These are phyloP conservation scores for Ophthalmolycus amberensis DNA, from an alignment of 2,113 vertebrate species.

Conservation along the genomic window DNA sequence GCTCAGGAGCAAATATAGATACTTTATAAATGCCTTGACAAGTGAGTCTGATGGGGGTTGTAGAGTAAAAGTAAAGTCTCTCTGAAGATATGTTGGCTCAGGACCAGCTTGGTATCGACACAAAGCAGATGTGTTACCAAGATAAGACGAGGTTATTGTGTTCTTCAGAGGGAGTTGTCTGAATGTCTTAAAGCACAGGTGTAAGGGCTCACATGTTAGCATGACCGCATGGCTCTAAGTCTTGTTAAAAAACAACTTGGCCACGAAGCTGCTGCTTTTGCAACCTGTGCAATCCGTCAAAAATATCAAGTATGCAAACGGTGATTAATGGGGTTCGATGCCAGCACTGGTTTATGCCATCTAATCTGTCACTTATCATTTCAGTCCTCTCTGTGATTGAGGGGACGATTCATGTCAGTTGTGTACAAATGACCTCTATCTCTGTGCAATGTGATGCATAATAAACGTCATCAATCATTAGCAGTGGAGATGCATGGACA, in stretches of 20 bases:
- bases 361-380: not conserved
- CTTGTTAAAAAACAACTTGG: not conserved
- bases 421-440: not conserved
- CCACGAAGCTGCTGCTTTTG: not conserved
- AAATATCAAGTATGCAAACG: not conserved
- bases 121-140: constrained; percentile 1
- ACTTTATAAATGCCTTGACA: constrained; percentile 8
- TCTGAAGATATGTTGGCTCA: not conserved
- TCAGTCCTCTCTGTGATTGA: not conserved
- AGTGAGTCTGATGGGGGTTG: constrained; percentile 9
- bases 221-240: not conserved
- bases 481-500: not conserved
- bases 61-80: not conserved
- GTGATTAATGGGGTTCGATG: not conserved
- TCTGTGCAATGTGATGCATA: not conserved
- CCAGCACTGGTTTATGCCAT: not conserved
- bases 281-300: not conserved
- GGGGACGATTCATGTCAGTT: not conserved
- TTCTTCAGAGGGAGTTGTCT: not conserved
- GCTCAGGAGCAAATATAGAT: constrained; percentile 17
- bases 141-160: not conserved
- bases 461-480: constrained; percentile 4
- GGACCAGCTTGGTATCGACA: not conserved
- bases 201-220: not conserved
- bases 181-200: not conserved